Percentiles rank a stretch among this genome's conserved stretches.
Conservation (phyloP, 2,113 vertebrate genomes). For the Phyllostomus discolor region DNA sequence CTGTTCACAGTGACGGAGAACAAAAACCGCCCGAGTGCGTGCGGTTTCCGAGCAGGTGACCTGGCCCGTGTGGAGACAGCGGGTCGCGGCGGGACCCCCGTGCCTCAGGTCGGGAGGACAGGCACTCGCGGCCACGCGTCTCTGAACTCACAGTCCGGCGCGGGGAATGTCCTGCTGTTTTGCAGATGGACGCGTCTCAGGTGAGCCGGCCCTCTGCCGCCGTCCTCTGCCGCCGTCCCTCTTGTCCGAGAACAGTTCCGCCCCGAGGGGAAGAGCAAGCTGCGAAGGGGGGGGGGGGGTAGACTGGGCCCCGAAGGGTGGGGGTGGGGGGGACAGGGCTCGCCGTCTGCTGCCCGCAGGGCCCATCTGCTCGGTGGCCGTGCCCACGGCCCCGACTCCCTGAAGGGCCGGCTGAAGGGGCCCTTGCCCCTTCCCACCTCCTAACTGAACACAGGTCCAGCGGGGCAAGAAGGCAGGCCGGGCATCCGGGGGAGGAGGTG, state of each 20-base stretch:
- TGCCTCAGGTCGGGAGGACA: background rate
- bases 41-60: background rate
- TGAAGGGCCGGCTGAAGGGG: background rate
- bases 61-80: no score
- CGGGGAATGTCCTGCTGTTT: background rate
- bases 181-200: no score
- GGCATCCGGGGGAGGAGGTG: background rate
- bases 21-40: accelerated
- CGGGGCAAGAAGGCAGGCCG: background rate
- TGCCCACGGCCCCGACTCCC: background rate
- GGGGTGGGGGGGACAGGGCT: accelerated
- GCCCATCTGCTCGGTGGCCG: background rate
- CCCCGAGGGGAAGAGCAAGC: background rate
- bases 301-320: accelerated
- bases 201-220: background rate
- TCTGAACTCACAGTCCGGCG: accelerated
- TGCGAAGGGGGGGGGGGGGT: accelerated
- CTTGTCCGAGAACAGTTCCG: background rate
- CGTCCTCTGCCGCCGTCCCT: no score
- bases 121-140: background rate
- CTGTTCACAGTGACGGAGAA: background rate
- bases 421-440: background rate
- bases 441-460: background rate
- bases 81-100: background rate
- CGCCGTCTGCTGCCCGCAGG: accelerated